A percentile compares a stretch with the other conserved stretches of the same genome.
Evolutionary conservation across 1,140 invertebrate species (phyloP).

Genomic region (Nylanderia fulva): DNA sequence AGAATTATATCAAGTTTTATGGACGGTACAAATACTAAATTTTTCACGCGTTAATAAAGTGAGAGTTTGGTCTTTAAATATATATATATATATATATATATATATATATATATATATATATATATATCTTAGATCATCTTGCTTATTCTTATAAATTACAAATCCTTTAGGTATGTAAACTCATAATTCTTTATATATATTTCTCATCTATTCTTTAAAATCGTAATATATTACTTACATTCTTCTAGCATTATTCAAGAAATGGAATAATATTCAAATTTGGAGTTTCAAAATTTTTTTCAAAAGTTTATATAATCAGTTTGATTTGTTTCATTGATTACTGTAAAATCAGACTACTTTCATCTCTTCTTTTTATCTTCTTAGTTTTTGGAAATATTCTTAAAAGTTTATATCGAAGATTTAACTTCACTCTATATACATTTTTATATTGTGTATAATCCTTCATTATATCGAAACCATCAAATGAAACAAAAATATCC

Average conservation of each 20-base stretch:
- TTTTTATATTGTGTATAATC: too few relatives aligned
- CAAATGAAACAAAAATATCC: too few relatives aligned
- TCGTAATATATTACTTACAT: background rate
- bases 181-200: background rate
- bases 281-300: constrained; percentile 22
- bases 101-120: too few relatives aligned
- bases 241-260: background rate
- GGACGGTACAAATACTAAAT: constrained; percentile 3
- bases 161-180: background rate
- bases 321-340: background rate
- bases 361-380: background rate
- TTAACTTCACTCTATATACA: constrained; percentile 33
- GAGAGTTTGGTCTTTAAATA: background rate
- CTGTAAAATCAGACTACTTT: background rate
- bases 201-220: background rate
- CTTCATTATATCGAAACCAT: too few relatives aligned
- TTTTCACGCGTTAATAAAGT: background rate
- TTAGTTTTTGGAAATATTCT: background rate
- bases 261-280: background rate
- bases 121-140: background rate
- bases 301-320: background rate
- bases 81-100: too few relatives aligned
- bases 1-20: constrained; percentile 2
- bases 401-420: constrained; percentile 15
- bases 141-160: background rate